These are phyloP conservation scores for Ganaspis sp. DNA, from an alignment of 1,140 invertebrate genomes.

Conservation along the genomic window DNA sequence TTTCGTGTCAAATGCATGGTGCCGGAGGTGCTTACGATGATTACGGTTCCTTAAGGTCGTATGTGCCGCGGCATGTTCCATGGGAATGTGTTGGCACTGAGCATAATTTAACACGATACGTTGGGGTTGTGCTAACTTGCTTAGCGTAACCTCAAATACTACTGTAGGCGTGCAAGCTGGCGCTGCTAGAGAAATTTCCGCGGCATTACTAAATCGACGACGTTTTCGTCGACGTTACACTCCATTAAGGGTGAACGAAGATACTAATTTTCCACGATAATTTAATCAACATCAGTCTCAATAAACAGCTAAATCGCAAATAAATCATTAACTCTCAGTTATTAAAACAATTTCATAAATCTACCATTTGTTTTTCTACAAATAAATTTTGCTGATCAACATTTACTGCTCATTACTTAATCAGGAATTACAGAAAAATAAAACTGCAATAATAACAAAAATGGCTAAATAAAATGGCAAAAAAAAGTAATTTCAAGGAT, in stretches of 20 bases:
- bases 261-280: constrained; percentile 15
- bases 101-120: constrained; percentile 77
- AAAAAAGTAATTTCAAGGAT: too few species aligned
- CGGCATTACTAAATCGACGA: constrained; percentile 65
- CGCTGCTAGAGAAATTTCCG: constrained; percentile 63
- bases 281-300: not conserved
- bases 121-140: constrained; percentile 76
- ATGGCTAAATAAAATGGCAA: too few species aligned
- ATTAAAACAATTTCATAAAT: not conserved
- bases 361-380: too few species aligned
- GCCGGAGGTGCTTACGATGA: constrained; percentile 56
- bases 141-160: constrained; percentile 76
- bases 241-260: constrained; percentile 22
- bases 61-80: constrained; percentile 48
- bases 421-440: too few species aligned
- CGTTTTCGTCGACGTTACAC: constrained; percentile 48
- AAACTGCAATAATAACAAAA: too few species aligned
- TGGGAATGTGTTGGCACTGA: constrained; percentile 62
- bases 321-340: too few species aligned
- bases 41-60: constrained; percentile 54
- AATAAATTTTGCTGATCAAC: too few species aligned
- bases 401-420: too few species aligned
- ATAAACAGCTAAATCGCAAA: not conserved
- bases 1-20: constrained; percentile 36
- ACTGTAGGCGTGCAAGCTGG: constrained; percentile 48